Percentiles rank a stretch among this genome's conserved stretches.
Conservation (phyloP, 2,113 vertebrate genomes). For the Ictalurus punctatus region DNA sequence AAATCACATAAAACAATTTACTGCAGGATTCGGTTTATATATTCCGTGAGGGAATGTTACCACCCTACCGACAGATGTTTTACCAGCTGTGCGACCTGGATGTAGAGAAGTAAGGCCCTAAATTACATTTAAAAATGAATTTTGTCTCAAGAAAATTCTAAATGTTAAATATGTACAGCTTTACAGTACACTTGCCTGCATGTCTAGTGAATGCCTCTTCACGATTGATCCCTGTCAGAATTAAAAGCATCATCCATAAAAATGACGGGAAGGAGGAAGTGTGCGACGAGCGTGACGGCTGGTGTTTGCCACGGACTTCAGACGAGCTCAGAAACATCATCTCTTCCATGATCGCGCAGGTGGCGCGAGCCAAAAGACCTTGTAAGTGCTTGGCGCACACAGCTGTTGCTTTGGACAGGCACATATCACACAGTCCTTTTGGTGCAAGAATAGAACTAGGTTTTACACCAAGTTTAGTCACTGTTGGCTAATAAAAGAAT, state of each 20-base stretch:
- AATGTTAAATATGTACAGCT: background rate
- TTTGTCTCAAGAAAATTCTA: background rate
- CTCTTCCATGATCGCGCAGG: conserved; percentile 86
- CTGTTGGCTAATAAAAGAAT: background rate
- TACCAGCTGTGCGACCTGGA: conserved; percentile 96
- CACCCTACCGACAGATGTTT: conserved; percentile 97
- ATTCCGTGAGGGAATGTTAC: conserved; percentile 86
- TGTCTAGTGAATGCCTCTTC: background rate
- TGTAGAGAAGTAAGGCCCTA: conserved; percentile 79
- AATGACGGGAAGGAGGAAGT: conserved; percentile 74
- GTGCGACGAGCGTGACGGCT: conserved; percentile 90
- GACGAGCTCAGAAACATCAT: conserved; percentile 88
- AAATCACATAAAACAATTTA: background rate
- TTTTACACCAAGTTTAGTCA: background rate
- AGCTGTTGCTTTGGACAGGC: background rate
- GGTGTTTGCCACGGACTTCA: conserved; percentile 87
- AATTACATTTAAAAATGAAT: background rate
- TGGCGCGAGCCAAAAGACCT: conserved; percentile 78
- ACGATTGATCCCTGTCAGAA: conserved; percentile 64
- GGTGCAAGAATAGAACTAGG: background rate
- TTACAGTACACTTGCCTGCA: background rate
- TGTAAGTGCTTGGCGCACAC: conserved; percentile 63
- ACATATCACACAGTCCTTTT: background rate
- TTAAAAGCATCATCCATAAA: conserved; percentile 79
- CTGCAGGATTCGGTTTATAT: conserved; percentile 86